Conservation (phyloP, 2,888 invertebrate genomes). For the Heliconius ethilla region DNA sequence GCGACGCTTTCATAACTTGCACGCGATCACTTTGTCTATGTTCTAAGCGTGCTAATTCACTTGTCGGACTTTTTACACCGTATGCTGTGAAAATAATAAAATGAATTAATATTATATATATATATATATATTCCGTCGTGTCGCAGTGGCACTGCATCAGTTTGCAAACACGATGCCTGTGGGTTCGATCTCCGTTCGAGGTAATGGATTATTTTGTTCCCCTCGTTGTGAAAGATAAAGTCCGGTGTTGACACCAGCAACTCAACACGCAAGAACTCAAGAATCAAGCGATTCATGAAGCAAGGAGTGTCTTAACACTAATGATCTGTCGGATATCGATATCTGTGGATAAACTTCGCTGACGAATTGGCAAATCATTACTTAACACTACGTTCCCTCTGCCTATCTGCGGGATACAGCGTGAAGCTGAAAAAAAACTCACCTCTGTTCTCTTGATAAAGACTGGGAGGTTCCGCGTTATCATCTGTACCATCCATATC, state of each 20-base stretch:
- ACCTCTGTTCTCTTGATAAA: constrained; percentile 70
- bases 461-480: constrained; percentile 62
- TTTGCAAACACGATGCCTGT: no score
- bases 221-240: not conserved
- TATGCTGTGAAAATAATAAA: constrained; percentile 52
- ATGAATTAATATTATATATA: no score
- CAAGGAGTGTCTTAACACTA: not conserved
- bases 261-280: no score
- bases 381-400: no score
- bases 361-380: no score
- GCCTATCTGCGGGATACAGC: no score
- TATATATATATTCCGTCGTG: no score
- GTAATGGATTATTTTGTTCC: no score
- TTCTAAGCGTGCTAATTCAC: constrained; percentile 83
- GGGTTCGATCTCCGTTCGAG: no score
- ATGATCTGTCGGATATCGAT: no score
- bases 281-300: not conserved
- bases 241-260: not conserved
- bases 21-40: constrained; percentile 85
- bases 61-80: constrained; percentile 81
- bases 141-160: no score
- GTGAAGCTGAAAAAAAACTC: constrained; percentile 16
- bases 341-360: no score
- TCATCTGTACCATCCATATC: constrained; percentile 78
- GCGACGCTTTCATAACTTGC: constrained; percentile 92